Evolutionary conservation across 1,140 invertebrate species (phyloP).

Genomic region (Drosophila littoralis): DNA sequence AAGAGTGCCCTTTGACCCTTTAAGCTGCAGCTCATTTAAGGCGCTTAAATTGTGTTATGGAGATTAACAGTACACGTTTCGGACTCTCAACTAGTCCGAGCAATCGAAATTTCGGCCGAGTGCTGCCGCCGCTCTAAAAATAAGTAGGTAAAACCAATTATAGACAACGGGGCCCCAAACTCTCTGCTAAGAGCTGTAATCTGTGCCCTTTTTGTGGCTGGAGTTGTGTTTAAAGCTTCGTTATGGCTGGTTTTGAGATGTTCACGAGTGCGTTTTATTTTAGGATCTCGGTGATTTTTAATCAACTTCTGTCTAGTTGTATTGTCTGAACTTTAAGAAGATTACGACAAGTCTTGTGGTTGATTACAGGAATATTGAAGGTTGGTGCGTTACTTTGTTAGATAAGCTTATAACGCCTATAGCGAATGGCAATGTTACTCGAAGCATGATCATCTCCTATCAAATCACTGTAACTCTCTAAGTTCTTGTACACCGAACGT

Average conservation of each 20-base stretch:
- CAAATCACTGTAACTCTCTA: no score
- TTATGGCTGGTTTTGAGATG: conserved; percentile 27
- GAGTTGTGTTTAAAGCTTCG: conserved; percentile 37
- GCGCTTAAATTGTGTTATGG: conserved; percentile 75
- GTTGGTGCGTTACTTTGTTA: not conserved
- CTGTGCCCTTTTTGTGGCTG: conserved; percentile 2
- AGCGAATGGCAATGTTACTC: no score
- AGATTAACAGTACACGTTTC: conserved; percentile 70
- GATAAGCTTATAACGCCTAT: no score
- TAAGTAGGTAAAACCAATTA: conserved; percentile 67
- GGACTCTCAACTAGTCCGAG: conserved; percentile 25
- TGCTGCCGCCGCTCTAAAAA: conserved; percentile 33
- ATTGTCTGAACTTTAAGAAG: conserved; percentile 38
- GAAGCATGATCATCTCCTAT: no score
- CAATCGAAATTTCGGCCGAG: conserved; percentile 23
- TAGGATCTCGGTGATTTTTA: conserved; percentile 18
- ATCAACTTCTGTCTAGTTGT: conserved; percentile 28
- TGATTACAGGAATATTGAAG: not conserved
- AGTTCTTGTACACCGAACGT: no score
- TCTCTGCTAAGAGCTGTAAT: conserved; percentile 1
- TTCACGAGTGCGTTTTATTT: conserved; percentile 26
- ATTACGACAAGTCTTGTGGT: conserved; percentile 34
- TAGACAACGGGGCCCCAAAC: conserved; percentile 44
- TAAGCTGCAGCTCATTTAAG: conserved; percentile 73
- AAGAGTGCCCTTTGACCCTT: conserved; percentile 36